Base-by-base conservation (phyloP, 2,888 invertebrate genomes). In the Alviniconcha strummeri region DNA sequence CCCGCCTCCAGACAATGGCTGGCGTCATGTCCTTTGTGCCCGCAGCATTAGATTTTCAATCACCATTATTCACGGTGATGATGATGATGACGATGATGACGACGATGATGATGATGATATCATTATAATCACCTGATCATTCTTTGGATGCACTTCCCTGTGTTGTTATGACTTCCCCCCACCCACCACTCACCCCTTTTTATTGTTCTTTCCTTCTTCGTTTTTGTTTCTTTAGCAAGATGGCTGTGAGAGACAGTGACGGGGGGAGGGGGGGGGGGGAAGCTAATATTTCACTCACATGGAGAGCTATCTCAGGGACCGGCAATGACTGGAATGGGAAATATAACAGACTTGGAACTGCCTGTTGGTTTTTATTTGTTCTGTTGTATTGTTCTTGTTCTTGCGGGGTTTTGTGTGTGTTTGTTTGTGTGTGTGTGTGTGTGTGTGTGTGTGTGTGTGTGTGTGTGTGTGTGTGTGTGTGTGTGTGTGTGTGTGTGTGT, bases 371-470 rank as follows among this genome's bases (percentile, higher is more conserved):
- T 36, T 36, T 36, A 36, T 36, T 36, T 36, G 36, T 36, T 36
- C 36, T 36, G 36, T 36, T 36, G 36, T 36, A 36, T 19, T 72
- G 19, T 19, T 8, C 9, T 72, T 72, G n/a, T 52, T n/a, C 15
- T 17, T 36, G 36, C 3, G 36, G 36, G 36, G 36, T 36, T 36
- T 36, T 36, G 36, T 69, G 69, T n/a, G 7, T 7, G 19, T 74
- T 9, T 52, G 52, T 0, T 52, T 11, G 74, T 6, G 54, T 52
- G 52, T 54, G 52, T 54, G 74, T 52, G 15, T 74, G 74, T 74
- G 74, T 52, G 54, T 74, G 74, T 74, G 74, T 52, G 52, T 74
- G 74, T 74, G 71, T 71, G 71, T 71, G 19, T 71, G 71, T 71
- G 19, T 71, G 71, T 71, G 71, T 71, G 19, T 71, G 7, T 19